These are phyloP conservation scores for Sebastes fasciatus DNA, from an alignment of 2,113 vertebrate genomes.

Conservation along the genomic window DNA sequence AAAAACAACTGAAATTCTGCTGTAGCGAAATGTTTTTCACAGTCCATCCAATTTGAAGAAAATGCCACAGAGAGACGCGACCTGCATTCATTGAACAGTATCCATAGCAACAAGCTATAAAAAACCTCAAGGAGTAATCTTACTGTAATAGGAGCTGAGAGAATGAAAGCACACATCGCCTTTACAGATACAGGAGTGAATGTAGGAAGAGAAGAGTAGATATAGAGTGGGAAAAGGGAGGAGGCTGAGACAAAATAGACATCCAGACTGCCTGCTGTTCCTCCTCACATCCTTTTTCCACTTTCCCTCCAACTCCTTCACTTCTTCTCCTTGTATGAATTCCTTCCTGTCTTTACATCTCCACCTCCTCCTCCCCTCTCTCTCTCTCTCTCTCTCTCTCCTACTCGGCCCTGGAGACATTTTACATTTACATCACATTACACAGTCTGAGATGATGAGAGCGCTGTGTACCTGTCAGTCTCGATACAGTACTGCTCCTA, in stretches of 20 bases:
- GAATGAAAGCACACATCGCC: neutral
- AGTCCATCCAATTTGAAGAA: neutral
- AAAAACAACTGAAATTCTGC: neutral
- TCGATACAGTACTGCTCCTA: constrained; percentile 21
- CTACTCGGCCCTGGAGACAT: constrained; percentile 21
- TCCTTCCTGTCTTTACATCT: neutral
- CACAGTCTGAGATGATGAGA: constrained; percentile 62
- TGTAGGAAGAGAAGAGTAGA: neutral
- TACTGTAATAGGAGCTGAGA: neutral
- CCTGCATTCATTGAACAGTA: constrained; percentile 28
- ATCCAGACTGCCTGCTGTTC: neutral
- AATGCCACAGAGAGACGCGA: neutral
- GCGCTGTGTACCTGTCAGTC: constrained; percentile 58
- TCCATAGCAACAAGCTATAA: too few species aligned
- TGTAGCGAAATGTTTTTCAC: neutral
- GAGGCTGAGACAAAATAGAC: too few species aligned
- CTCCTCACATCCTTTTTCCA: neutral
- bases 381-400: neutral
- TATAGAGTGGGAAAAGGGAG: neutral
- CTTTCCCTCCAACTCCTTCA: neutral
- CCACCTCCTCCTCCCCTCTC: neutral
- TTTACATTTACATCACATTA: constrained; percentile 66
- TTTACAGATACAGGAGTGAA: neutral
- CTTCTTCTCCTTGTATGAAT: neutral
- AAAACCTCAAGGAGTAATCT: neutral